phyloP scores from a whole-genome alignment of 2,888 invertebrate species.

The Aspidapion aeneum region DNA sequence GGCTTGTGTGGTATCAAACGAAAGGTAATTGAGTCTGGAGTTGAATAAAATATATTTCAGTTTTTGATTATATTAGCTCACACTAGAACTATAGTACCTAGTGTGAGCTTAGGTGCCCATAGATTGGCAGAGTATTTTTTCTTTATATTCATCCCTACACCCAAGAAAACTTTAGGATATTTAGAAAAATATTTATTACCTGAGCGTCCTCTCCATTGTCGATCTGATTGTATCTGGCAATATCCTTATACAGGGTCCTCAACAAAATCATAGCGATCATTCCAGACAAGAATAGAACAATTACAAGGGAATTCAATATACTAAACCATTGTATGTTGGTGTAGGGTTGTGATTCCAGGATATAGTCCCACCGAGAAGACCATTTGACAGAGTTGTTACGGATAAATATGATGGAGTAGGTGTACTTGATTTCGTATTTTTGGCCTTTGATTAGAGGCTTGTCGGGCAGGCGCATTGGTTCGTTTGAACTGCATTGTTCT shows the following conservation, averaged over 20 bases:
- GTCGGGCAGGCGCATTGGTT: slow-evolving; percentile 65
- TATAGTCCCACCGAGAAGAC: slow-evolving; percentile 99
- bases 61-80: no score
- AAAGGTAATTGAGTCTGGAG: no score
- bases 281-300: slow-evolving; percentile 93
- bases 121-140: no score
- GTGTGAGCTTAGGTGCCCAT: no score
- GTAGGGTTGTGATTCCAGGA: slow-evolving; percentile 96
- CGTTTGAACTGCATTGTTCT: neutral
- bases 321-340: slow-evolving; percentile 99
- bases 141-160: no score
- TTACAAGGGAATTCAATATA: slow-evolving; percentile 95
- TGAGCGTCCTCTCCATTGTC: slow-evolving; percentile 87
- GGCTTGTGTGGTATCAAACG: no score
- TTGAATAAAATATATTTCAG: no score
- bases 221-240: slow-evolving; percentile 97
- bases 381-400: slow-evolving; percentile 86
- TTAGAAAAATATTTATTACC: no score
- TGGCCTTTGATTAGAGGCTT: slow-evolving; percentile 49
- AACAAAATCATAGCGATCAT: slow-evolving; percentile 99
- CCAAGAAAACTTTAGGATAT: no score
- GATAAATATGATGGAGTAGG: slow-evolving; percentile 81
- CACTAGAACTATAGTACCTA: no score
- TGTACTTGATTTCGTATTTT: slow-evolving; percentile 68
- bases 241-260: slow-evolving; percentile 95